These are phyloP conservation scores for Uropetala carovei DNA, from an alignment of 2,888 invertebrate genomes.

Conservation along the genomic window DNA sequence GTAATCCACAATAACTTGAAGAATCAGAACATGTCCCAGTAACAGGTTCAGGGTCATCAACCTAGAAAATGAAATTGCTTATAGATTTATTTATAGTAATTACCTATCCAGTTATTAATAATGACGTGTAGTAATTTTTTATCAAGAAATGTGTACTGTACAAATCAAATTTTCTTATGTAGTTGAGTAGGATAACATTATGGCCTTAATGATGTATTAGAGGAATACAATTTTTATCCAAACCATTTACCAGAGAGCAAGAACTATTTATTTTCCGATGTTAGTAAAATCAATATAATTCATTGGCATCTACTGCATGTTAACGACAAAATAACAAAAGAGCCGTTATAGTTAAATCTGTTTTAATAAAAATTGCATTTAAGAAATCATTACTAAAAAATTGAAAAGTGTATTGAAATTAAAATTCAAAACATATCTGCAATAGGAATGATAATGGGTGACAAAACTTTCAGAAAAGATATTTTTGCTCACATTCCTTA, in stretches of 20 bases:
- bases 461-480: neutral
- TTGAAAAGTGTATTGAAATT: neutral
- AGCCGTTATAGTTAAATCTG: too few species aligned
- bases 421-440: neutral
- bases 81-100: neutral
- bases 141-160: neutral
- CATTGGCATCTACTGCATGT: too few species aligned
- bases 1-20: neutral
- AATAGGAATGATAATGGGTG: neutral
- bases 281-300: too few species aligned
- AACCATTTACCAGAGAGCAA: too few species aligned
- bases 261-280: too few species aligned
- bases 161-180: too few species aligned
- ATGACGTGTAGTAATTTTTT: neutral
- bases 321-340: too few species aligned
- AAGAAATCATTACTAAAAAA: neutral
- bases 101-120: neutral
- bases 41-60: neutral
- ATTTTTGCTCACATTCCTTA: constrained; percentile 46
- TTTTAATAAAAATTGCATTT: too few species aligned
- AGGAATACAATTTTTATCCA: too few species aligned
- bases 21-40: neutral
- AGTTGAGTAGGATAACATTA: too few species aligned
- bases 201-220: too few species aligned
- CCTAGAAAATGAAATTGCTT: neutral